Conservation (phyloP, 2,797 vertebrate genomes). For the Bovichtus diacanthus region DNA sequence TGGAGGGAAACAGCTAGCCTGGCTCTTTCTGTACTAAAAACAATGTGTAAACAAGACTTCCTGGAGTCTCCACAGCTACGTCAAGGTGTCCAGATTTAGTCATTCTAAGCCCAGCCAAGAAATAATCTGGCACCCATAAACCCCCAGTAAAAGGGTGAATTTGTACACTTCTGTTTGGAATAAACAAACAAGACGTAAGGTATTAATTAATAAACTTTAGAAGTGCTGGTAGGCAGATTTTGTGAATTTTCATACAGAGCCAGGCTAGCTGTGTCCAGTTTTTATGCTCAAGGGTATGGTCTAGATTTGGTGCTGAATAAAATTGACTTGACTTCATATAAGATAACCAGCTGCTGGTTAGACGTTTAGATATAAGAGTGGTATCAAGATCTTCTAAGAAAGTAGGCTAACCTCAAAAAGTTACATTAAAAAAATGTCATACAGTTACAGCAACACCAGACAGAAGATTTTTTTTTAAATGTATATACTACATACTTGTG, state of each 20-base stretch:
- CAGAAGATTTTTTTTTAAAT: too few relatives aligned
- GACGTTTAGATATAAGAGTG: neutral
- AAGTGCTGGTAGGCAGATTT: neutral
- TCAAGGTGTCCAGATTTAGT: too few relatives aligned
- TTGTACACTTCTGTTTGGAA: too few relatives aligned
- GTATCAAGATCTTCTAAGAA: neutral
- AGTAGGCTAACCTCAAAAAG: neutral
- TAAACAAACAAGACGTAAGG: neutral
- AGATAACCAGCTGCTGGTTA: neutral
- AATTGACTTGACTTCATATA: neutral
- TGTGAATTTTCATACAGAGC: too few relatives aligned
- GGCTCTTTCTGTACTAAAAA: neutral
- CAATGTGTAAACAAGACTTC: neutral
- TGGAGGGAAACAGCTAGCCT: neutral
- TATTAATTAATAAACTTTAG: neutral
- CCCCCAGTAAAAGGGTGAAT: too few relatives aligned
- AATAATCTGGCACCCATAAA: too few relatives aligned
- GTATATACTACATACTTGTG: neutral
- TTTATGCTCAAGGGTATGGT: too few relatives aligned
- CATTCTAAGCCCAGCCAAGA: too few relatives aligned
- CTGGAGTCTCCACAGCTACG: too few relatives aligned
- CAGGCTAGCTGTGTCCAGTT: too few relatives aligned
- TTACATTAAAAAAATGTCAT: neutral
- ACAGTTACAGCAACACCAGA: neutral
- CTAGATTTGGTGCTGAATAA: too few relatives aligned